Conservation (phyloP, 2,113 vertebrate species). For the Azemiops feae region DNA sequence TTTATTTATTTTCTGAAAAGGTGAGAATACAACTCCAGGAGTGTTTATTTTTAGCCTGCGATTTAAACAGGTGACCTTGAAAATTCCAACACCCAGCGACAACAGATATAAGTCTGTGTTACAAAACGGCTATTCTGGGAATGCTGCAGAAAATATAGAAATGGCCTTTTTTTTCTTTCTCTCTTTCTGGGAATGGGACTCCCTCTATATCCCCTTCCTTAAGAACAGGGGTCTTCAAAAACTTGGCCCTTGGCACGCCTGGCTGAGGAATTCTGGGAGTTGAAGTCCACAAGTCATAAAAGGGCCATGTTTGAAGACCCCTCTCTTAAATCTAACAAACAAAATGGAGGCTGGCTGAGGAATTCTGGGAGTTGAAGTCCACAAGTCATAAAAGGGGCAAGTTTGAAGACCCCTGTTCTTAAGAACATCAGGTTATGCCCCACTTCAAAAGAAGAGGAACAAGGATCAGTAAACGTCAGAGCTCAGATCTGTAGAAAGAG, state of each 20-base stretch:
- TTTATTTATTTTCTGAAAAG: background rate
- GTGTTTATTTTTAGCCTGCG: background rate
- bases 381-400: too few species aligned
- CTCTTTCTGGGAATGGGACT: background rate
- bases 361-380: too few species aligned
- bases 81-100: background rate
- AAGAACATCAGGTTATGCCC: constrained; percentile 13
- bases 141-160: constrained; percentile 20
- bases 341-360: too few species aligned
- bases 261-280: too few species aligned
- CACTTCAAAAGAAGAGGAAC: background rate
- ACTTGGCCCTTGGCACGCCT: too few species aligned
- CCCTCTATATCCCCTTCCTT: constrained; percentile 14
- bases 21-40: background rate
- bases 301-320: too few species aligned
- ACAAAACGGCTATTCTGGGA: constrained; percentile 3
- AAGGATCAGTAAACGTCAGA: background rate
- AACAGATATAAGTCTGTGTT: rapidly evolving
- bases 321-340: too few species aligned
- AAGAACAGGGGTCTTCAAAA: too few species aligned
- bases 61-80: constrained; percentile 4
- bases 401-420: background rate
- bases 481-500: background rate
- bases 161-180: background rate
- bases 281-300: too few species aligned